Evolutionary conservation across 2,797 vertebrate species (phyloP), one percentile per base, ranked within the genome.

Genomic region (Molossus molossus): DNA sequence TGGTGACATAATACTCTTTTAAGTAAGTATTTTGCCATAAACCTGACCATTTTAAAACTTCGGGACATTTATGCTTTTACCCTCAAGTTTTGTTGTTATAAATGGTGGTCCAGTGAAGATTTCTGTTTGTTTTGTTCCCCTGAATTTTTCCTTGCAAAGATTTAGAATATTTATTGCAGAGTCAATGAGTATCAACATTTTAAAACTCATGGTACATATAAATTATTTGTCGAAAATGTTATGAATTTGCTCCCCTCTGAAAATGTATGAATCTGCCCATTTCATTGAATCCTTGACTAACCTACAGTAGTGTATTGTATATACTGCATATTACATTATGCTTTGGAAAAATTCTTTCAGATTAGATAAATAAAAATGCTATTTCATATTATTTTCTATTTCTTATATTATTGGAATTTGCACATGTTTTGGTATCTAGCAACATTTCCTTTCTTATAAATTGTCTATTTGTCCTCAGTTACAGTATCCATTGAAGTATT

Each of bases 381-480:
- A 53, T 76, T 94, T 87, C 1, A 72, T 73, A 33, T 73, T 81
- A 76, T 80, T 87, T 92, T 81, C 15, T 91, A 9, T 80, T 82
- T 55, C 5, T 79, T 53, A 72, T 2, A 57, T 87, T 40, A 53
- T 62, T 90, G 17, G 3, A 29, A 81, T 88, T 67, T 70, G 60
- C 4, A 11, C 9, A 11, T n/a, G 65, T 88, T 91, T 70, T 80
- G 3, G 50, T 69, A 73, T 25, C 4, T 18, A 90, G 50, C 3
- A 50, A 18, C 12, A 45, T 45, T 85, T 92, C 6, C 18, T 33
- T 55, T 87, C n/a, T 87, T 33, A 0, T 65, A 14, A 84, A 33
- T 62, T 50, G n/a, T 29, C 75, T 25, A 1, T 50, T 1, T 87
- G 11, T 67, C 9, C 17, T 92, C 80, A 81, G 4, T 23, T 73